Evolutionary conservation across 2,888 invertebrate species (phyloP).

Genomic region (Pterostichus madidus): DNA sequence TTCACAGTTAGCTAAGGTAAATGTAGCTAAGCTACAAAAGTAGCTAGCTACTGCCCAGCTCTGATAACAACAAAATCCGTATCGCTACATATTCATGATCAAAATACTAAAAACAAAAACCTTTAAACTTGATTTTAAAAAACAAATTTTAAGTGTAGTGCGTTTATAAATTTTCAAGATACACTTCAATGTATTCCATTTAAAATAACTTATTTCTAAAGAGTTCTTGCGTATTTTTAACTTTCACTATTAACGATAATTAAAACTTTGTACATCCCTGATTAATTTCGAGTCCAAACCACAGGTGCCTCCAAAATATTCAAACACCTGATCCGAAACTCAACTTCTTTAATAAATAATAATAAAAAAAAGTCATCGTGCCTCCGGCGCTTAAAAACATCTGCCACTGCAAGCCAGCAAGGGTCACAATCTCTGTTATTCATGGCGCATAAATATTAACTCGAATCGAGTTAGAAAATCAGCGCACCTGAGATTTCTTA

Average conservation of each 20-base stretch:
- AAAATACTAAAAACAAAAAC: too few relatives aligned
- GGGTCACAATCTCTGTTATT: slow-evolving; percentile 30
- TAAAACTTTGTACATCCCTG: slow-evolving; percentile 3
- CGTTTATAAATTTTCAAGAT: too few relatives aligned
- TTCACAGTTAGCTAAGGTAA: too few relatives aligned
- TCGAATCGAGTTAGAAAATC: slow-evolving; percentile 27
- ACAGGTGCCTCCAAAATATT: slow-evolving; percentile 21
- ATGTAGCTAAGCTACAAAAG: too few relatives aligned
- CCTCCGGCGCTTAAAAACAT: slow-evolving; percentile 4
- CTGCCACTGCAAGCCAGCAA: slow-evolving; percentile 7
- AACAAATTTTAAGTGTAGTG: too few relatives aligned
- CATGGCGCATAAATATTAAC: slow-evolving; percentile 47
- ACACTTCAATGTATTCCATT: too few relatives aligned
- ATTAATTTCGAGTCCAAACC: not conserved
- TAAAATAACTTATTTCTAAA: too few relatives aligned
- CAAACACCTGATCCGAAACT: slow-evolving; percentile 1
- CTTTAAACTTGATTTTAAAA: too few relatives aligned
- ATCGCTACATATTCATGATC: too few relatives aligned
- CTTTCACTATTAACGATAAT: slow-evolving; percentile 12
- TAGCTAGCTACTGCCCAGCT: too few relatives aligned
- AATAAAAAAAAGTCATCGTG: slow-evolving; percentile 14
- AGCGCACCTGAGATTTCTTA: slow-evolving; percentile 38
- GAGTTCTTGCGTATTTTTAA: not conserved
- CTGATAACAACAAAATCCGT: too few relatives aligned
- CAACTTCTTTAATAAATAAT: slow-evolving; percentile 1